Evolutionary conservation across 23 tunicate genomes (phyloP).

Genomic region (Trididemnum nubilum): DNA sequence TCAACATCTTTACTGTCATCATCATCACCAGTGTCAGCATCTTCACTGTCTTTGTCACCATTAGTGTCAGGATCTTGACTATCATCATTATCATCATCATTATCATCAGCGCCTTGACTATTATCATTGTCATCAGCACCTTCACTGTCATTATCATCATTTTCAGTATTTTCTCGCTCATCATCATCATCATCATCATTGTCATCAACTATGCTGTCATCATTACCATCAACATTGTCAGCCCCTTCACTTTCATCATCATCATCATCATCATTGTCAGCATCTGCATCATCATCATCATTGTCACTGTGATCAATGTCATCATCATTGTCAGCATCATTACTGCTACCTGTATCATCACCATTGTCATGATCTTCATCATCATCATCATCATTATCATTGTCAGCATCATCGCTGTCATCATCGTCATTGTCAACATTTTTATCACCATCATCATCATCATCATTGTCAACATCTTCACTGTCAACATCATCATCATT

Average conservation of each 20-base stretch:
- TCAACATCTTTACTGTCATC: not conserved
- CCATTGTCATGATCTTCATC: constrained; percentile 6
- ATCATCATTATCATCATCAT: not conserved
- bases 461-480: constrained; percentile 3
- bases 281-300: constrained; percentile 3
- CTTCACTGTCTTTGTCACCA: not conserved
- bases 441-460: not conserved
- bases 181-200: not conserved
- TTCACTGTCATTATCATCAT: not conserved
- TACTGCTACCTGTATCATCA: not conserved
- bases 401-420: not conserved
- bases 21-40: constrained; percentile 14
- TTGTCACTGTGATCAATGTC: not conserved
- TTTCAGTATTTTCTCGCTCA: not conserved
- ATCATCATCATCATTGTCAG: not conserved
- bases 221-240: not conserved
- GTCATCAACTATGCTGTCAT: not conserved
- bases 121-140: not conserved
- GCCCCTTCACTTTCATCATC: not conserved
- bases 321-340: not conserved
- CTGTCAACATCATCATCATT: not conserved
- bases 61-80: not conserved
- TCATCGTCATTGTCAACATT: not conserved
- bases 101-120: not conserved
- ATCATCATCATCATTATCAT: constrained; percentile 17